These are phyloP conservation scores for Pavo muticus DNA, from an alignment of 2,113 vertebrate genomes.

Conservation along the genomic window DNA sequence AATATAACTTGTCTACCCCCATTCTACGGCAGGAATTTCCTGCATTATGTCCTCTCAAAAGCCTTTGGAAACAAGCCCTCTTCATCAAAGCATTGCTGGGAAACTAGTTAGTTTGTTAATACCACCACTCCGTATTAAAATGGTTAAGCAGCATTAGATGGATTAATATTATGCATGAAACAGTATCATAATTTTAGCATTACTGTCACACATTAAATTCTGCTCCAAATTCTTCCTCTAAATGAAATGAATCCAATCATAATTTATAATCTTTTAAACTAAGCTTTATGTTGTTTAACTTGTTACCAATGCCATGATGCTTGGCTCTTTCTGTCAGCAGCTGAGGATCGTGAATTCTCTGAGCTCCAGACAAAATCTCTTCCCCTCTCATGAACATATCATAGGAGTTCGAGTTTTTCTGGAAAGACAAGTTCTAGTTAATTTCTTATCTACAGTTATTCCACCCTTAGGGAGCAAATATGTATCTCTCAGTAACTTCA, in stretches of 20 bases:
- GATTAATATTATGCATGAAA: not conserved
- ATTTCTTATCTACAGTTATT: not conserved
- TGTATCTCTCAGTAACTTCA: not conserved
- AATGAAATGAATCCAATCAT: not conserved
- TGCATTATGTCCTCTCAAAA: not conserved
- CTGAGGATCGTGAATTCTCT: conserved; percentile 94
- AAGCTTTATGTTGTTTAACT: not conserved
- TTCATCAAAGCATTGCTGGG: not conserved
- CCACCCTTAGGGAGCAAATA: not conserved
- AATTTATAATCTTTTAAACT: not conserved
- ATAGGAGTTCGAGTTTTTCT: conserved; percentile 98
- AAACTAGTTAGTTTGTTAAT: not conserved
- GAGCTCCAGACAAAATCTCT: conserved; percentile 97
- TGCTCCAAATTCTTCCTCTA: not conserved
- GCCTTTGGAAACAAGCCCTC: not conserved
- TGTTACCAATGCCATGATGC: conserved; percentile 92
- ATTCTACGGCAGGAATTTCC: not conserved
- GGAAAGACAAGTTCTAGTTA: conserved; percentile 33
- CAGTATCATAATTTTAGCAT: not conserved
- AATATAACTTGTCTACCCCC: not conserved
- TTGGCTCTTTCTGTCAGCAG: conserved; percentile 92
- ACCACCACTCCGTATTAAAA: not conserved
- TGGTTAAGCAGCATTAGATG: not conserved
- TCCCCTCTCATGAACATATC: conserved; percentile 99
- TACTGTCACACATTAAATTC: not conserved